Percentiles rank a stretch among this genome's conserved stretches.
phyloP scores from a whole-genome alignment of 2,888 invertebrate species.

The Magallana nippona region DNA sequence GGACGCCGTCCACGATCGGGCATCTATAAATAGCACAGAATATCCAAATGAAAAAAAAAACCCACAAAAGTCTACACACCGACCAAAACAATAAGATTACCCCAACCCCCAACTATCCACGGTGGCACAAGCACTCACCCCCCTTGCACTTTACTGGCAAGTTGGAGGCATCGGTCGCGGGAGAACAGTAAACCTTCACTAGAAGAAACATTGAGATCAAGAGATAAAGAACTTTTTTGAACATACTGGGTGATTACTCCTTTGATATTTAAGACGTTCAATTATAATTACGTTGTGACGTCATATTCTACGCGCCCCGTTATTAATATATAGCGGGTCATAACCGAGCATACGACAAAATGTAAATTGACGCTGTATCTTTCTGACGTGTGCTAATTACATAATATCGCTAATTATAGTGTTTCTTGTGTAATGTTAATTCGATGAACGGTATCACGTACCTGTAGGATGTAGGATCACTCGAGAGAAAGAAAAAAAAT shows the following conservation, averaged over 20 bases:
- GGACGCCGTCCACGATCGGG: slow-evolving; percentile 39
- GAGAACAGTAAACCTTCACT: too few species aligned
- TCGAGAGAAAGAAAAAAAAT: too few species aligned
- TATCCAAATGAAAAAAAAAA: background rate
- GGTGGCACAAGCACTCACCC: background rate
- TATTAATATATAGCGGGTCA: background rate
- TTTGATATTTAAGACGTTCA: background rate
- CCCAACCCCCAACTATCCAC: background rate
- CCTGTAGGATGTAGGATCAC: too few species aligned
- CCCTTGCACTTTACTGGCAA: background rate
- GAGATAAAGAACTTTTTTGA: background rate
- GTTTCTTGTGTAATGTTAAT: too few species aligned
- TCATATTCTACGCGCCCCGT: background rate
- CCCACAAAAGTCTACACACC: too few species aligned
- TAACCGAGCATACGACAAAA: background rate
- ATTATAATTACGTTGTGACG: background rate
- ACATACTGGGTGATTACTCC: background rate
- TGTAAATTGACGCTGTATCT: background rate
- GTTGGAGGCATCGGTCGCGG: too few species aligned
- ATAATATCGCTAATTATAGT: too few species aligned
- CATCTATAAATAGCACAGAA: slow-evolving; percentile 42
- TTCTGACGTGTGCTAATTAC: background rate
- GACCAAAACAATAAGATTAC: too few species aligned
- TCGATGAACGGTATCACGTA: too few species aligned
- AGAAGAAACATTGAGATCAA: background rate